Conservation (phyloP, 2,797 vertebrate species). For the Spea hammondii region DNA sequence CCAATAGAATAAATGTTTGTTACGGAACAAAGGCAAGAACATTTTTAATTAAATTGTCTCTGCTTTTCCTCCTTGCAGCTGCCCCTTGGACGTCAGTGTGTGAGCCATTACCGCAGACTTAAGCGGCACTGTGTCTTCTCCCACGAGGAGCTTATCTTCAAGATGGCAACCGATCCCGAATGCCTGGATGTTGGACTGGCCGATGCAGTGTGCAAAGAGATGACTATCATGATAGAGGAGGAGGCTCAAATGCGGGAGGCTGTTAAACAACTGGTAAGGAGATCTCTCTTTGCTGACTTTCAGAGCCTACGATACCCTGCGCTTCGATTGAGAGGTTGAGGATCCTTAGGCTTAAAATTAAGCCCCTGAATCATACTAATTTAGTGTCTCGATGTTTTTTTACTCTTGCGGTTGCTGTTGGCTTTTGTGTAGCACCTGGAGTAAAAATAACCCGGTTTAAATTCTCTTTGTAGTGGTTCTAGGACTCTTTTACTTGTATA, state of each 20-base stretch:
- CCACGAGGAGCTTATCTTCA: slow-evolving; percentile 96
- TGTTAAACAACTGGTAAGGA: slow-evolving; percentile 82
- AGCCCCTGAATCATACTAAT: no score
- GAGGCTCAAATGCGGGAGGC: slow-evolving; percentile 82
- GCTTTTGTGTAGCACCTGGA: no score
- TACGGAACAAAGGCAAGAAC: no score
- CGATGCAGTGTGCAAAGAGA: slow-evolving; percentile 88
- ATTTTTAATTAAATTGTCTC: neutral
- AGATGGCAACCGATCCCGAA: slow-evolving; percentile 96
- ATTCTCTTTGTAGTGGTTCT: no score
- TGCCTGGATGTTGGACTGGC: slow-evolving; percentile 93
- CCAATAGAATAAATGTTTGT: no score
- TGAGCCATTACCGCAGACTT: slow-evolving; percentile 90
- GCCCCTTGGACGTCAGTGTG: slow-evolving; percentile 92
- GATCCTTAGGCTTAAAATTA: no score
- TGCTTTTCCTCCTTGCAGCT: slow-evolving; percentile 66
- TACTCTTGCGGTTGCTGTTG: no score
- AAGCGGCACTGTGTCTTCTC: slow-evolving; percentile 96
- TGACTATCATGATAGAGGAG: slow-evolving; percentile 89
- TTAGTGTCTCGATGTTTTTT: no score
- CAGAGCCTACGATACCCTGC: no score
- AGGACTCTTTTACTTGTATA: no score
- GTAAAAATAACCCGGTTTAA: no score
- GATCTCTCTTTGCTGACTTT: neutral
- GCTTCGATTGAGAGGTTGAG: no score